A percentile compares a stretch with the other conserved stretches of the same genome.
phyloP scores from a whole-genome alignment of 2,888 invertebrate species.

The Volucella inanis region DNA sequence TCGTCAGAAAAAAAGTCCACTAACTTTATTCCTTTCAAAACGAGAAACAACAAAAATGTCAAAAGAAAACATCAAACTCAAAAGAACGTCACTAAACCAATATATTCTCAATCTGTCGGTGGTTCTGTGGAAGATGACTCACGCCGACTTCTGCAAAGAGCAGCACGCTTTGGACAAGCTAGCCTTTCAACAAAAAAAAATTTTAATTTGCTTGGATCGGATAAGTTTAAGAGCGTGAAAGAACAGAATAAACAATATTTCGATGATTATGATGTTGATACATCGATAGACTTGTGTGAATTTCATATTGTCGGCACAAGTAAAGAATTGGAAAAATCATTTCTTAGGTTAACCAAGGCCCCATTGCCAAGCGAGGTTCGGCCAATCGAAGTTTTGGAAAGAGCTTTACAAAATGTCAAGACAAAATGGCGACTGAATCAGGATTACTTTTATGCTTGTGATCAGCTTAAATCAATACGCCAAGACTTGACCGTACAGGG shows the following conservation, averaged over 20 bases:
- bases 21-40: conserved; percentile 80
- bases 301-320: conserved; percentile 97
- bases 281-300: conserved; percentile 91
- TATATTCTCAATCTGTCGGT: conserved; percentile 87
- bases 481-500: conserved; percentile 99
- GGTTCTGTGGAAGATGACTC: conserved; percentile 89
- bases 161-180: conserved; percentile 89
- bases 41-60: conserved; percentile 76
- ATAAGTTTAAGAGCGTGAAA: conserved; percentile 76
- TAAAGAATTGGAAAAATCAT: conserved; percentile 96
- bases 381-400: conserved; percentile 92
- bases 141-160: conserved; percentile 92
- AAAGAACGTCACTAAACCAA: conserved; percentile 83
- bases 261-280: conserved; percentile 86
- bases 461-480: conserved; percentile 98
- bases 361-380: conserved; percentile 96
- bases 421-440: conserved; percentile 93
- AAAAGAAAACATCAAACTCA: conserved; percentile 82
- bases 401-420: conserved; percentile 95
- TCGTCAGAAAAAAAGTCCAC: conserved; percentile 79
- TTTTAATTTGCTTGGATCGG: conserved; percentile 77
- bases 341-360: conserved; percentile 97
- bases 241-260: conserved; percentile 79
- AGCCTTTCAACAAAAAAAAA: conserved; percentile 78
- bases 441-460: conserved; percentile 98